Conservation (phyloP, 1,140 invertebrate species). For the Musca vetustissima region DNA sequence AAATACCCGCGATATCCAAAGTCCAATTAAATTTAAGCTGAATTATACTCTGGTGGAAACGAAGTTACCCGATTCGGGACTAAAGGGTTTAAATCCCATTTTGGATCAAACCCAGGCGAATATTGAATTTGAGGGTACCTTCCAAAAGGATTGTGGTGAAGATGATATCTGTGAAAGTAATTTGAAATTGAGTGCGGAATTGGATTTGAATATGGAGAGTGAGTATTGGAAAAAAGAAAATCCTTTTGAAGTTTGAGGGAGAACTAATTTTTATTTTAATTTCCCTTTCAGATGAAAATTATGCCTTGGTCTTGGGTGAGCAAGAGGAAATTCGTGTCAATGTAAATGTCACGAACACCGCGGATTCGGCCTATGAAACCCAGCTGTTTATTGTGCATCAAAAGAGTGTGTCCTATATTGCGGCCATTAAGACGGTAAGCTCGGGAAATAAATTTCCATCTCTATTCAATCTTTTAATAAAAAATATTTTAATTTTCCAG, state of each 20-base stretch:
- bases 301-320: slow-evolving; percentile 70
- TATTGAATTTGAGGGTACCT: slow-evolving; percentile 79
- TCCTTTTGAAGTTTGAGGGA: too few species aligned
- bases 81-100: slow-evolving; percentile 79
- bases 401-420: slow-evolving; percentile 76
- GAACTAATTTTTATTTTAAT: slow-evolving; percentile 17
- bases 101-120: slow-evolving; percentile 84
- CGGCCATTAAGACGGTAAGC: slow-evolving; percentile 59
- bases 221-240: slow-evolving; percentile 28
- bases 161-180: slow-evolving; percentile 90
- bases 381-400: slow-evolving; percentile 81
- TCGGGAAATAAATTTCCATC: background rate
- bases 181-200: slow-evolving; percentile 68
- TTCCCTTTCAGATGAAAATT: slow-evolving; percentile 55
- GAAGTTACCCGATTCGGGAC: slow-evolving; percentile 66
- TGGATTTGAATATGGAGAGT: slow-evolving; percentile 62
- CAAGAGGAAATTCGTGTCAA: slow-evolving; percentile 76
- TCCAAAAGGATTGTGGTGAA: slow-evolving; percentile 90
- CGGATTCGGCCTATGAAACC: slow-evolving; percentile 90
- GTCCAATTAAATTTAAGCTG: slow-evolving; percentile 80
- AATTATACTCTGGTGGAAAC: slow-evolving; percentile 78
- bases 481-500: slow-evolving; percentile 28
- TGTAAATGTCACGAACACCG: slow-evolving; percentile 73
- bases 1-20: slow-evolving; percentile 80
- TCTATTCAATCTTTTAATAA: background rate